Conservation (phyloP, 2,113 vertebrate species). For the Isichthys henryi region DNA sequence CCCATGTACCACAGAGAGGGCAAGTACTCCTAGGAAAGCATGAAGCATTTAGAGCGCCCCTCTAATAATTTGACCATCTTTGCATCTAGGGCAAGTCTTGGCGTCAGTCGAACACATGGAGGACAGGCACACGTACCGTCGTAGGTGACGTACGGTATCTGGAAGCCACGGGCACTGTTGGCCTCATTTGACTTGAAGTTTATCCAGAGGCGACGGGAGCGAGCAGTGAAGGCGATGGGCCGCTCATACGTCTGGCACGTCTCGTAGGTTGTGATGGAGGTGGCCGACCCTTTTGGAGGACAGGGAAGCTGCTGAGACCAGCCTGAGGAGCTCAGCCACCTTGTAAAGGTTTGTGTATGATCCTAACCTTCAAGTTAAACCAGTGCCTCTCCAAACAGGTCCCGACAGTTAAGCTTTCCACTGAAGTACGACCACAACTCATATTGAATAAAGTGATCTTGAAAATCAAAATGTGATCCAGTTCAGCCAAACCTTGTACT, state of each 20-base stretch:
- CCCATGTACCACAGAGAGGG: neutral
- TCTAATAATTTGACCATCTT: neutral
- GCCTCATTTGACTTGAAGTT: slow-evolving; percentile 95
- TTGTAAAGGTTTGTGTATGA: neutral
- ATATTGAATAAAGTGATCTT: neutral
- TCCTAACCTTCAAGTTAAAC: neutral
- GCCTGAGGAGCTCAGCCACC: neutral
- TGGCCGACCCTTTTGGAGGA: slow-evolving; percentile 77
- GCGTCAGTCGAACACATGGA: neutral
- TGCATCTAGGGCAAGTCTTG: neutral
- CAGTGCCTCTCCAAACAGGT: neutral
- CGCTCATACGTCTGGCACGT: slow-evolving; percentile 96
- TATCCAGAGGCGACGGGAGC: slow-evolving; percentile 93
- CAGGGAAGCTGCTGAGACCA: neutral
- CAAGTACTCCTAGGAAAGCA: neutral
- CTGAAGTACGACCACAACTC: neutral
- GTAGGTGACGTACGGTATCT: slow-evolving; percentile 95
- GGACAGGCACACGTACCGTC: slow-evolving; percentile 61
- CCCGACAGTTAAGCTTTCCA: neutral
- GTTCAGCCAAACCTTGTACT: neutral
- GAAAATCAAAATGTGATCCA: neutral
- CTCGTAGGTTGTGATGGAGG: slow-evolving; percentile 96
- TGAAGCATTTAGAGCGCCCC: neutral
- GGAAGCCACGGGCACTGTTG: slow-evolving; percentile 91
- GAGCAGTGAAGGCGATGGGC: slow-evolving; percentile 93